phyloP scores from a whole-genome alignment of 2,113 vertebrate species.

The Ceuthmochares aereus region DNA sequence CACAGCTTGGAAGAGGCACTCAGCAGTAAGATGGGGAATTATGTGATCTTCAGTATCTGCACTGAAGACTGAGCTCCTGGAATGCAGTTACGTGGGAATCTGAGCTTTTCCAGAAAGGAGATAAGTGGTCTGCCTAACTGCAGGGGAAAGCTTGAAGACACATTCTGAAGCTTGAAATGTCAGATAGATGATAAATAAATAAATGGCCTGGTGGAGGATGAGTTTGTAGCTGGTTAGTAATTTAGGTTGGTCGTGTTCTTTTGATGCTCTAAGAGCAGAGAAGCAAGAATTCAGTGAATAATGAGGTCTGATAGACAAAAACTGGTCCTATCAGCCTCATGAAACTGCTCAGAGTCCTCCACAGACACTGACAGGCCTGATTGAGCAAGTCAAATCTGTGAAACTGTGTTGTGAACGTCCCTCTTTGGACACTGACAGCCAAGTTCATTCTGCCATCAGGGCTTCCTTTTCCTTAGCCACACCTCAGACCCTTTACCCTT shows the following conservation, averaged over 20 bases:
- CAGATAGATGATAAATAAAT: background rate
- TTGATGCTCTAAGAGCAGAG: background rate
- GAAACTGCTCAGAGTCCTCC: too few species aligned
- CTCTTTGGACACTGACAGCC: too few species aligned
- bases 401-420: too few species aligned
- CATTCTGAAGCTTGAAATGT: background rate
- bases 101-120: background rate
- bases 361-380: too few species aligned
- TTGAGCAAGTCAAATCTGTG: too few species aligned
- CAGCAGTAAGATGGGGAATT: background rate
- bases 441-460: too few species aligned
- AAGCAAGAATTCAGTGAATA: background rate
- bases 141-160: background rate
- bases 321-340: too few species aligned
- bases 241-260: background rate
- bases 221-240: background rate
- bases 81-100: background rate
- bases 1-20: background rate
- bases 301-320: too few species aligned
- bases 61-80: background rate
- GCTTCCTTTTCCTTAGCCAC: too few species aligned
- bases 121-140: background rate
- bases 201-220: background rate
- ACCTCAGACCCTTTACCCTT: too few species aligned
- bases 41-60: background rate